Percentiles rank a stretch among this genome's conserved stretches.
Conservation (phyloP, 2,888 invertebrate genomes). For the Erebia palarica region DNA sequence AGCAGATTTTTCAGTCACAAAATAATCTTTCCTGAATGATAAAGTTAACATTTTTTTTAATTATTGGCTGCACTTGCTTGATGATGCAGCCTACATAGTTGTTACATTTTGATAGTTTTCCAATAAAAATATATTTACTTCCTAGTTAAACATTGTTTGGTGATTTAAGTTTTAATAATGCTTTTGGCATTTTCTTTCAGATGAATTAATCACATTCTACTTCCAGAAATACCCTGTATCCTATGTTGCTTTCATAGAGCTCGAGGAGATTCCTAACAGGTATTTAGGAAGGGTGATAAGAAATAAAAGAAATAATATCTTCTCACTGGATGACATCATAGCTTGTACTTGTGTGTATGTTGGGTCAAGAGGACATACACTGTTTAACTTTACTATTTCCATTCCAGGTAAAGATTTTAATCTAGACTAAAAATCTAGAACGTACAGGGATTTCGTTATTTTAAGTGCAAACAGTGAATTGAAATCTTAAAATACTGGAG, state of each 20-base stretch:
- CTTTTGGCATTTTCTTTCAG: slow-evolving; percentile 54
- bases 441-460: no score
- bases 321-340: slow-evolving; percentile 59
- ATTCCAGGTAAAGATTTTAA: slow-evolving; percentile 66
- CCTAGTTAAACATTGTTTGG: no score
- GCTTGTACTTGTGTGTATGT: slow-evolving; percentile 85
- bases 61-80: no score
- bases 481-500: no score
- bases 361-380: slow-evolving; percentile 84
- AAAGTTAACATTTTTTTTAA: no score
- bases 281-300: slow-evolving; percentile 62
- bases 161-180: no score
- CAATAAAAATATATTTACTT: no score
- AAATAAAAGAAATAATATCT: slow-evolving; percentile 48
- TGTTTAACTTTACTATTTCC: slow-evolving; percentile 84
- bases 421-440: neutral
- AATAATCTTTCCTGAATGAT: no score
- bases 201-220: slow-evolving; percentile 56
- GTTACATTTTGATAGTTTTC: no score
- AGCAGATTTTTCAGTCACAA: no score
- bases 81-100: no score
- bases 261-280: slow-evolving; percentile 52
- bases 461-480: no score
- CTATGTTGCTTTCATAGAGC: slow-evolving; percentile 60
- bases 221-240: slow-evolving; percentile 58